Evolutionary conservation across 2,888 invertebrate genomes (phyloP).

Genomic region (Diadegma fenestrale): DNA sequence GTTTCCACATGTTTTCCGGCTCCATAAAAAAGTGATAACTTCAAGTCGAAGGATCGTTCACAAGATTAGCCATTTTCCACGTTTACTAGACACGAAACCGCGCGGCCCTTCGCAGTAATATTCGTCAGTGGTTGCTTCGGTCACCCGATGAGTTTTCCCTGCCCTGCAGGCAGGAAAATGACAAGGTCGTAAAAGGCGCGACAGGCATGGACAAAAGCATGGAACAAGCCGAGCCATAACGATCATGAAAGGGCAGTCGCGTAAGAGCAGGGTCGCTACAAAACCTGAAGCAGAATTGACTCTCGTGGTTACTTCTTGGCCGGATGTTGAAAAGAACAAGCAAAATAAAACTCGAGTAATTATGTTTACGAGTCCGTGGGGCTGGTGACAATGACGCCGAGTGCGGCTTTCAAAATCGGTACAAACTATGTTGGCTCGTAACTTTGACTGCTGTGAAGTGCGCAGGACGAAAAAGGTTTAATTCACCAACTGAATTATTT

Average conservation of each 20-base stretch:
- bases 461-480: conserved; percentile 12
- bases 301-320: conserved; percentile 42
- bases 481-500: neutral
- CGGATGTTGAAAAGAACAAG: conserved; percentile 57
- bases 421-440: conserved; percentile 22
- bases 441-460: neutral
- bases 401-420: conserved; percentile 70
- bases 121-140: conserved; percentile 68
- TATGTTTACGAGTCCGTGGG: conserved; percentile 78
- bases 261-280: neutral
- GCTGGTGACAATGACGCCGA: conserved; percentile 76
- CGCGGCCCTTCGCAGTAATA: conserved; percentile 1
- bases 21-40: conserved; percentile 72
- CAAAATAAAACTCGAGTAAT: conserved; percentile 73
- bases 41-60: conserved; percentile 64
- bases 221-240: neutral
- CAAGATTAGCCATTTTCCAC: conserved; percentile 15
- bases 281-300: conserved; percentile 15
- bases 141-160: conserved; percentile 77
- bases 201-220: conserved; percentile 67
- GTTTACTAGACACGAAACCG: neutral
- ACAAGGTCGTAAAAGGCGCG: conserved; percentile 77
- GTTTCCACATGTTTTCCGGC: conserved; percentile 39
- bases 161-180: conserved; percentile 74
- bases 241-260: neutral